A percentile compares a stretch with the other conserved stretches of the same genome.
Conservation (phyloP, 2,888 invertebrate species). For the Lasioglossum zephyrum region DNA sequence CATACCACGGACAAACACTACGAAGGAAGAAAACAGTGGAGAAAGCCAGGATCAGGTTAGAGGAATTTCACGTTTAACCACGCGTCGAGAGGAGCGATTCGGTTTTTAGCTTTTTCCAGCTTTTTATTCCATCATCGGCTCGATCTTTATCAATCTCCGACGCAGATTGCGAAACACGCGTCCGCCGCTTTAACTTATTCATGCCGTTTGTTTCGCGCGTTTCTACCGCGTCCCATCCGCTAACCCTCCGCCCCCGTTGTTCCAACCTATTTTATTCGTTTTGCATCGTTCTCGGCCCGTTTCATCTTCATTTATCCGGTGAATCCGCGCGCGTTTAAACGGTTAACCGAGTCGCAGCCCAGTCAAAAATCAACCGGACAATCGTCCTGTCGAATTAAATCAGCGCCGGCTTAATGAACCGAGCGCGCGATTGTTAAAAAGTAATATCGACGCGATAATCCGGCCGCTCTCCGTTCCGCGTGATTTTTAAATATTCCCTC, state of each 20-base stretch:
- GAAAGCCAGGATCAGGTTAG: not conserved
- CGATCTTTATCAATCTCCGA: not conserved
- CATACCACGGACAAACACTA: not conserved
- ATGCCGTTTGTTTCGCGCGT: not conserved
- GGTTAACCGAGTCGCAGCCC: not conserved
- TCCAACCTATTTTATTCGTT: not conserved
- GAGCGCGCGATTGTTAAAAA: not conserved
- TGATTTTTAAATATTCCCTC: not conserved
- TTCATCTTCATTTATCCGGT: not conserved
- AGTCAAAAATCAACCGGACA: not conserved
- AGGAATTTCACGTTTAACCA: not conserved
- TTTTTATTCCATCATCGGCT: not conserved
- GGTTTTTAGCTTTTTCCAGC: not conserved
- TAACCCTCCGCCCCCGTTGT: not conserved
- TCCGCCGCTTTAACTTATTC: not conserved
- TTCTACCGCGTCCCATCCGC: not conserved
- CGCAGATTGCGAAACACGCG: slow-evolving; percentile 1
- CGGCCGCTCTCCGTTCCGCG: not conserved
- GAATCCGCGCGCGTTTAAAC: not conserved
- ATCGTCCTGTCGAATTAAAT: not conserved
- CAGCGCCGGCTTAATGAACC: not conserved
- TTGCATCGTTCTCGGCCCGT: not conserved
- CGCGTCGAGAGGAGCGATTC: not conserved
- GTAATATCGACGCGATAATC: not conserved
- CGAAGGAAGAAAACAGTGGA: not conserved